Conservation (phyloP, 92 coral and sea anemone species). For the Porites cylindrica region DNA sequence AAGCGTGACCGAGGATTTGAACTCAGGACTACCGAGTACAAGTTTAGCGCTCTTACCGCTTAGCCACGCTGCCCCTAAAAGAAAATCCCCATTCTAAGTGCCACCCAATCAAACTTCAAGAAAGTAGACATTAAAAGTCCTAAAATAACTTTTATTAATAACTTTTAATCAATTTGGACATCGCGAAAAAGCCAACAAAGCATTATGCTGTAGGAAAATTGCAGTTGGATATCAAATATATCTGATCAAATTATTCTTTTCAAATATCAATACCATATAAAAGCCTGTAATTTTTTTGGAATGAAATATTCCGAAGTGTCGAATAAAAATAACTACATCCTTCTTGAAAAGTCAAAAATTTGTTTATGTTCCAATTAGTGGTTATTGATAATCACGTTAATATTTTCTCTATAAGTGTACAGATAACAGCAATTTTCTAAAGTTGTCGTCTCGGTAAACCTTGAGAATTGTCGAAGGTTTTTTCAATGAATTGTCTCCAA, state of each 20-base stretch:
- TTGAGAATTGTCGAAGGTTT: background rate
- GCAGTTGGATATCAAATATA: constrained; percentile 15
- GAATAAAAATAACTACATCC: background rate
- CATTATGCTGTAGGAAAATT: background rate
- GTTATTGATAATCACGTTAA: too few species aligned
- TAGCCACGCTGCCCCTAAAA: too few species aligned
- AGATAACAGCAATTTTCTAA: background rate
- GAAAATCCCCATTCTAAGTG: too few species aligned
- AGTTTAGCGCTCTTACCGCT: too few species aligned
- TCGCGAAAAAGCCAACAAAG: background rate
- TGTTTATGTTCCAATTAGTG: too few species aligned
- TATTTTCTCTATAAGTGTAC: background rate
- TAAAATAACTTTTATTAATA: constrained; percentile 4
- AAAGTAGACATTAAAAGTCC: background rate
- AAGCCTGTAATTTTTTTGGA: background rate
- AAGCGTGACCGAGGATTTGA: too few species aligned
- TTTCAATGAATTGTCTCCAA: too few species aligned
- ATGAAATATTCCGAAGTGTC: background rate
- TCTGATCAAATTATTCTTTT: background rate
- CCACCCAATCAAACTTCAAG: background rate
- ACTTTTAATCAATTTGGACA: background rate
- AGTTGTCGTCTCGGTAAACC: background rate
- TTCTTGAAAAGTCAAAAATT: background rate
- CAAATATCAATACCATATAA: background rate
- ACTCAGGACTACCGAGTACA: too few species aligned